Conservation (phyloP, 2,797 vertebrate species). For the Spheniscus humboldti region DNA sequence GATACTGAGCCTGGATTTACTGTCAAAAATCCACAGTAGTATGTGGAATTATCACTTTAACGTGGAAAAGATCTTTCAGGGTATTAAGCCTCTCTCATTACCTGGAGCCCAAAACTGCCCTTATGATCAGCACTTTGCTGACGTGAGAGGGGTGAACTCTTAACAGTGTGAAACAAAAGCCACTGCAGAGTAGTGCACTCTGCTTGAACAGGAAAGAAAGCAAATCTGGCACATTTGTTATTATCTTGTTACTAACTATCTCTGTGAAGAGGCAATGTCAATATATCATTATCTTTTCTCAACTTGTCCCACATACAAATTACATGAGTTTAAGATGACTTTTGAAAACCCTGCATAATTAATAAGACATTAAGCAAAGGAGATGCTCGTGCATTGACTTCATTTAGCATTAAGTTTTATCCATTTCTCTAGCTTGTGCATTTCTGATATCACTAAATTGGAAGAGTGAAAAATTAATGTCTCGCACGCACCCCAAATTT, state of each 20-base stretch:
- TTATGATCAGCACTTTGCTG: neutral
- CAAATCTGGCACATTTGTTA: neutral
- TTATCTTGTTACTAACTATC: neutral
- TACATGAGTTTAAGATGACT: neutral
- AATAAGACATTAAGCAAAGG: neutral
- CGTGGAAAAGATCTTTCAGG: neutral
- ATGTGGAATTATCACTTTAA: neutral
- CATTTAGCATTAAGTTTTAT: neutral
- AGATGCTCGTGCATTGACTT: neutral
- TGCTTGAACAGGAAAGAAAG: neutral
- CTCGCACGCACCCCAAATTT: accelerated
- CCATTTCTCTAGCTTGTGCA: neutral
- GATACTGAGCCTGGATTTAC: neutral
- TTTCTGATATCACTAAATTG: neutral
- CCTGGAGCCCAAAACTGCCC: neutral
- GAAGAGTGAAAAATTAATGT: accelerated
- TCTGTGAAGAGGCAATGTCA: accelerated
- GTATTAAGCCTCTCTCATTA: neutral
- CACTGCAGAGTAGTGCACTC: accelerated
- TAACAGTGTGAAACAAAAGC: neutral
- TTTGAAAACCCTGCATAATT: neutral
- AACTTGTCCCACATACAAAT: accelerated
- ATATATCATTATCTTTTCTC: neutral
- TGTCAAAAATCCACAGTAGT: accelerated
- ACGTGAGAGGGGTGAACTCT: neutral